A percentile compares a stretch with the other conserved stretches of the same genome.
phyloP scores from a whole-genome alignment of 2,797 vertebrate species.

The Hydrophis major region DNA sequence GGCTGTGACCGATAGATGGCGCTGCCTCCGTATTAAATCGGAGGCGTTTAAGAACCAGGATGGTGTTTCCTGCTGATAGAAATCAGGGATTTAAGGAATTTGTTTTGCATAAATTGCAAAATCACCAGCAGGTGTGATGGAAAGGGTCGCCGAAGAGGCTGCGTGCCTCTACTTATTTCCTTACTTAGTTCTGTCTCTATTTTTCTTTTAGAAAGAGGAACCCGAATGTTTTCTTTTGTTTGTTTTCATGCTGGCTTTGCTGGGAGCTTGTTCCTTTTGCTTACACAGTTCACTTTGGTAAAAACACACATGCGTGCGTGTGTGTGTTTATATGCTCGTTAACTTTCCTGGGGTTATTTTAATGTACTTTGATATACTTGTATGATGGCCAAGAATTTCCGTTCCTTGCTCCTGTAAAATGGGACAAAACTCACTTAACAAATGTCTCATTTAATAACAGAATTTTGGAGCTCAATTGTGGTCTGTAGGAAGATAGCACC shows the following conservation, averaged over 20 bases:
- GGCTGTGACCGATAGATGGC: slow-evolving; percentile 16
- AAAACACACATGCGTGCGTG: background rate
- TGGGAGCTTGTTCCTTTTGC: fast-evolving
- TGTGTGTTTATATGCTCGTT: background rate
- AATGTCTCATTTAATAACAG: background rate
- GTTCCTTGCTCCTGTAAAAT: background rate
- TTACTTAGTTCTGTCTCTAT: background rate
- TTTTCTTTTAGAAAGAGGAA: background rate
- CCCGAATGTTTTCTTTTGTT: background rate
- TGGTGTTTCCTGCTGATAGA: no score
- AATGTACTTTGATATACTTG: background rate
- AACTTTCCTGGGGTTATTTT: background rate
- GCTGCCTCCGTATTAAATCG: fast-evolving
- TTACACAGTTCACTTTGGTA: fast-evolving
- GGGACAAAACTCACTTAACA: background rate
- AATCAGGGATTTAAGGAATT: background rate
- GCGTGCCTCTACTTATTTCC: background rate
- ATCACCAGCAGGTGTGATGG: background rate
- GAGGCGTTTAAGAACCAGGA: background rate
- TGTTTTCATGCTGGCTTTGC: fast-evolving
- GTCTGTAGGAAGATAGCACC: no score
- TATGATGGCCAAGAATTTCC: background rate
- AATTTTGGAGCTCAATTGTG: background rate
- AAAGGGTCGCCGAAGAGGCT: background rate
- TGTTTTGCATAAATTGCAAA: background rate